Evolutionary conservation across 2,113 vertebrate species (phyloP).

Genomic region (Microcebus tavaratra): DNA sequence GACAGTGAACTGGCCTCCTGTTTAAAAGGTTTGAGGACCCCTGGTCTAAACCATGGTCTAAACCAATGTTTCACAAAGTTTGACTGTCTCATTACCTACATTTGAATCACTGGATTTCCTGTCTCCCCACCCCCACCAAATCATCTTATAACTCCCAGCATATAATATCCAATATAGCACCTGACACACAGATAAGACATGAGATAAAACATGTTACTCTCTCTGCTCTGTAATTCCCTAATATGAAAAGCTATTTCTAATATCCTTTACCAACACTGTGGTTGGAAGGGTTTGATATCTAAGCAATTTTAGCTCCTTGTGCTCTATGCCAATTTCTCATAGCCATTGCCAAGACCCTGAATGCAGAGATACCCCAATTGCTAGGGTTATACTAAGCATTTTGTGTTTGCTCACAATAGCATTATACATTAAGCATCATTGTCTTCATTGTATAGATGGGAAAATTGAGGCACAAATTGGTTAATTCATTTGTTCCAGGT

Average conservation of each 20-base stretch:
- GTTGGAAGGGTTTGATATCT: not conserved
- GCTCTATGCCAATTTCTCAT: not conserved
- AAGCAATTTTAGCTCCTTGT: not conserved
- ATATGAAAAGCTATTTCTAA: not conserved
- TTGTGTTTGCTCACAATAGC: not conserved
- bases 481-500: not conserved
- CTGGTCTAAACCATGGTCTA: not conserved
- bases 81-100: not conserved
- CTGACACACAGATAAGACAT: not conserved
- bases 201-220: not conserved
- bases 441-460: not conserved
- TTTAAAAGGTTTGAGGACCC: too few species aligned
- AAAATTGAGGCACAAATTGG: not conserved
- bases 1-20: too few species aligned
- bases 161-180: not conserved
- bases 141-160: not conserved
- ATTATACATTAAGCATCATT: not conserved
- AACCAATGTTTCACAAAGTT: not conserved
- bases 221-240: not conserved
- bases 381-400: not conserved
- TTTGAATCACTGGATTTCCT: not conserved
- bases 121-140: not conserved
- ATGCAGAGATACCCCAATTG: not conserved
- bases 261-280: not conserved
- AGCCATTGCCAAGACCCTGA: not conserved